Evolutionary conservation across 2,113 vertebrate species (phyloP).

Genomic region (Cygnus atratus): DNA sequence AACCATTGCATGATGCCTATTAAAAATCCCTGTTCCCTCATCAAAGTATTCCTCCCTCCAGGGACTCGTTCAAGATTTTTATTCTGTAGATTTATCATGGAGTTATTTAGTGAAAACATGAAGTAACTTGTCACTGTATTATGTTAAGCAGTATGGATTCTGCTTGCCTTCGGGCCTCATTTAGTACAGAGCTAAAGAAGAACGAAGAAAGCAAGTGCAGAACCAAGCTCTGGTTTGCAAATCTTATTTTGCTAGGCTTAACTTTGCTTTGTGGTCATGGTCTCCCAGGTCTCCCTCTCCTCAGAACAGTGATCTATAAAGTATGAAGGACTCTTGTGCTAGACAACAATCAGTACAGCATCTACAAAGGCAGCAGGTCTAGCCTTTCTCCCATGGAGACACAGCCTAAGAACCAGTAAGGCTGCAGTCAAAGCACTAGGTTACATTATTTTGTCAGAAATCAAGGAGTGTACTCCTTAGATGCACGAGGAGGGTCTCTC

Average conservation of each 20-base stretch:
- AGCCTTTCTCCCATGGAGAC: background rate
- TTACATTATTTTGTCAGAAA: background rate
- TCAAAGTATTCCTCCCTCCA: background rate
- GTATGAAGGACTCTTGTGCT: background rate
- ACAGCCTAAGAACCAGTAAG: background rate
- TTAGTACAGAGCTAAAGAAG: background rate
- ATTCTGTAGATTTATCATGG: slow-evolving; percentile 8
- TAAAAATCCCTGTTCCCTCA: slow-evolving; percentile 1
- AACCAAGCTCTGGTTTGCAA: background rate
- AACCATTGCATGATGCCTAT: background rate
- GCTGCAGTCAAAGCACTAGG: background rate
- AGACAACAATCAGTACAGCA: background rate
- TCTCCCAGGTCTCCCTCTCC: background rate
- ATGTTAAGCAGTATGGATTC: background rate
- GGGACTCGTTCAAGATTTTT: background rate
- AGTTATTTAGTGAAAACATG: slow-evolving; percentile 28
- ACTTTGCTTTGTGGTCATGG: background rate
- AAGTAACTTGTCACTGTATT: background rate
- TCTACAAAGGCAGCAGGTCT: background rate
- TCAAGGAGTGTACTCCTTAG: accelerated
- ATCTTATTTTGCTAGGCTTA: background rate
- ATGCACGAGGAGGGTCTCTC: background rate
- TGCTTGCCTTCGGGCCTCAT: slow-evolving; percentile 17
- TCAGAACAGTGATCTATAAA: background rate
- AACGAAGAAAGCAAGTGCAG: background rate